Base-by-base conservation (phyloP, 1,140 invertebrate genomes). In the Macrosteles quadrilineatus region DNA sequence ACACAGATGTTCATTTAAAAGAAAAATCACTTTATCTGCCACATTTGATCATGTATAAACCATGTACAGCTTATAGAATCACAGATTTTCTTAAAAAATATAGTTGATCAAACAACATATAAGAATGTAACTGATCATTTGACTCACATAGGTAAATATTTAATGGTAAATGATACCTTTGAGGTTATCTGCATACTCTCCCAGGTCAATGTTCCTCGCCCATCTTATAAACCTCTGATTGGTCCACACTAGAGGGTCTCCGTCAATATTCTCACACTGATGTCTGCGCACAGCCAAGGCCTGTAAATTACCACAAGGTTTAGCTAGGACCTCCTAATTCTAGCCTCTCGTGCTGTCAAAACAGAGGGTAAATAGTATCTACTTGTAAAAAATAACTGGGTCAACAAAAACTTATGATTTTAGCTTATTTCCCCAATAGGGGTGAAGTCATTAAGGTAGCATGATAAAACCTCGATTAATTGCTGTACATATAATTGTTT, bases 171-270 rank as follows among this genome's bases (percentile, higher is more conserved):
- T n/a, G n/a, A n/a, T 81, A 93, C 93, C 92, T 89, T 94, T 94
- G n/a, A 97, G 83, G 80, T 96, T 96, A 71, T 96, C 93, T 72
- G 94, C 91, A 78, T 96, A 98, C 84, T 98, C 95, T 55, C 88
- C 90, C 74, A 98, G 85, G 83, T 98, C 95, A 77, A 98, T 96
- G 79, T 91, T 92, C 75, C 92, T 86, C 23, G 94, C 91, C 95
- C 95, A 98, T 76, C 92, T 88, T 70, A 97, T 91, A 77, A 97
- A 94, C 77, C 94, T 87, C 76, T 95, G 90, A 84, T 96, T 97
- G 71, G 94, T 97, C 95, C 95, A 98, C 23, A 97, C 94, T 65
- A 98, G 82, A 43, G 94, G 94, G 85, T 98, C 94, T 21, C 89
- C 89, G 77, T 96, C 92, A 45, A 91, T 87, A 75, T 88, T 89